Evolutionary conservation across 2,797 vertebrate genomes (phyloP).

Genomic region (Vireo griseus): DNA sequence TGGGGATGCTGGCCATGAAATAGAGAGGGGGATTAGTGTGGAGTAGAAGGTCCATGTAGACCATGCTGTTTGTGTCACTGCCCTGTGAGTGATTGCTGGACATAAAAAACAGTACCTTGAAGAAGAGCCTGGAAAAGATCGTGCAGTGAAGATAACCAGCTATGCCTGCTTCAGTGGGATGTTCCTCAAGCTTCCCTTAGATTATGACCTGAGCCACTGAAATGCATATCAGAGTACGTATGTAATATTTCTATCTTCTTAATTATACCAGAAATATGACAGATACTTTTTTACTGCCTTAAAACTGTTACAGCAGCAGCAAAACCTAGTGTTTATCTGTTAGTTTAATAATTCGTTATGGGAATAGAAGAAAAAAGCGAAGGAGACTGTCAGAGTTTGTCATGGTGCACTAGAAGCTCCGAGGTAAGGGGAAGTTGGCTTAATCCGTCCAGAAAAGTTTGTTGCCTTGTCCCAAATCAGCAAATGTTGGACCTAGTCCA

Average conservation of each 20-base stretch:
- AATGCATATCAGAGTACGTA: neutral
- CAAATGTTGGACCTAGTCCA: neutral
- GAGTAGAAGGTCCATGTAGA: constrained; percentile 7
- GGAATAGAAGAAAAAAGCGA: neutral
- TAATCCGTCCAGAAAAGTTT: neutral
- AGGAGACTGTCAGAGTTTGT: neutral
- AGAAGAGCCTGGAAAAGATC: neutral
- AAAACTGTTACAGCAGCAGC: neutral
- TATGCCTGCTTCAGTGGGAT: neutral
- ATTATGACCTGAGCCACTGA: neutral
- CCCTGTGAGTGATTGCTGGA: constrained; percentile 15
- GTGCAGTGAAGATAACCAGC: neutral
- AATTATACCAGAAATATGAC: neutral
- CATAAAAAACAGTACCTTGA: constrained; percentile 10
- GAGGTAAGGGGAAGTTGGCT: neutral
- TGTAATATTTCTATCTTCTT: neutral
- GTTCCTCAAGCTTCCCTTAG: neutral
- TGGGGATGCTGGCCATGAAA: constrained; percentile 13
- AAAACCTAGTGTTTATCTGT: neutral
- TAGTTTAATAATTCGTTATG: neutral
- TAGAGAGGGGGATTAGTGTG: neutral
- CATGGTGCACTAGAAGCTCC: neutral
- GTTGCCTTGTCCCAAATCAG: neutral
- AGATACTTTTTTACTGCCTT: neutral
- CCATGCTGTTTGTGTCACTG: constrained; percentile 28